phyloP scores from a whole-genome alignment of 2,113 vertebrate genomes.

The Oophaga pumilio region DNA sequence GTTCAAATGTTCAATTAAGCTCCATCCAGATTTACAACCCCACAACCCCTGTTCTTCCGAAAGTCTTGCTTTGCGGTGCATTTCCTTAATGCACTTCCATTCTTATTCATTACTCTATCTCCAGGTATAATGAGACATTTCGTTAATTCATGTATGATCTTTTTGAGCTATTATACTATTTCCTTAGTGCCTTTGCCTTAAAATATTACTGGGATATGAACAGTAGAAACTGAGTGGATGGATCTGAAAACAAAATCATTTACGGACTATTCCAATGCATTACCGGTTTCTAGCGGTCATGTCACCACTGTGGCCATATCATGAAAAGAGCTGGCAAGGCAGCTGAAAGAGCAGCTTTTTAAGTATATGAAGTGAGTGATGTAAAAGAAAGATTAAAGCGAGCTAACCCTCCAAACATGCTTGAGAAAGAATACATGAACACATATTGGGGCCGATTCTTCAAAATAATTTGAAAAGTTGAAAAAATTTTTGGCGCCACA shows the following conservation, averaged over 20 bases:
- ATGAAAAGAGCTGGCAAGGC: too few species aligned
- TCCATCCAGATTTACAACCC: not conserved
- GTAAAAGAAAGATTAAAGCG: too few species aligned
- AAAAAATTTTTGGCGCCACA: too few species aligned
- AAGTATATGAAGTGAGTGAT: too few species aligned
- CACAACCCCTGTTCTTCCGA: not conserved
- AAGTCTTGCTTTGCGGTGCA: not conserved
- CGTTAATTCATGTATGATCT: not conserved
- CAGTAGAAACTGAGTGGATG: not conserved
- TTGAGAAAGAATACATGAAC: too few species aligned
- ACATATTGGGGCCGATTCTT: too few species aligned
- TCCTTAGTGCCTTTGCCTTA: not conserved
- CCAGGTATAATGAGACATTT: not conserved
- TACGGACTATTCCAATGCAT: not conserved
- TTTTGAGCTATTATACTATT: not conserved
- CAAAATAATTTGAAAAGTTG: too few species aligned
- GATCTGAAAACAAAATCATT: not conserved
- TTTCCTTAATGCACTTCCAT: not conserved
- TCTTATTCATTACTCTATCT: not conserved
- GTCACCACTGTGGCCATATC: too few species aligned
- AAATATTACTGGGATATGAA: not conserved
- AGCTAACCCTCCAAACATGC: too few species aligned
- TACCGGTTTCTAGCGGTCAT: too few species aligned
- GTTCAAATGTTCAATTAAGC: slow-evolving; percentile 29
- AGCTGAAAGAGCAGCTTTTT: too few species aligned